Conservation (phyloP, 2,888 invertebrate genomes). For the Muscina levida region DNA sequence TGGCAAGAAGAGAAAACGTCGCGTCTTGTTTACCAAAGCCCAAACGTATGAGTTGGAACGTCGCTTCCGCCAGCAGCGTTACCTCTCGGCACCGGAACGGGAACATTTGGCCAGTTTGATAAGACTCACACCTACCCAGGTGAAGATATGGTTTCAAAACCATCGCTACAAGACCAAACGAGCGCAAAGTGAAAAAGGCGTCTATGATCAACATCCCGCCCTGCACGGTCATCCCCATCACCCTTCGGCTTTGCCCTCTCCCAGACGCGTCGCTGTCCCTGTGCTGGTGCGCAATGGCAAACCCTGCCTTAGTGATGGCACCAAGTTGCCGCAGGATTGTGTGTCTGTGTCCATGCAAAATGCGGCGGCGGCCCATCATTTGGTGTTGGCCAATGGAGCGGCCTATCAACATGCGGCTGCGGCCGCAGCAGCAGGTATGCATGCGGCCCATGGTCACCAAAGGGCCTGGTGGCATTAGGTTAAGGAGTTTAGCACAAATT, state of each 20-base stretch:
- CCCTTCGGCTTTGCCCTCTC: constrained; percentile 86
- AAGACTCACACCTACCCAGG: constrained; percentile 97
- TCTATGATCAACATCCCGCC: constrained; percentile 82
- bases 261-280: constrained; percentile 95
- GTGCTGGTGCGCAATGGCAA: constrained; percentile 96
- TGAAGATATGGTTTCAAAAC: constrained; percentile 99
- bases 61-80: constrained; percentile 96
- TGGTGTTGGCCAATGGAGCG: constrained; percentile 80
- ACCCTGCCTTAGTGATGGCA: constrained; percentile 86
- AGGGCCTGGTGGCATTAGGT: constrained; percentile 76
- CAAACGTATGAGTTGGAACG: constrained; percentile 98
- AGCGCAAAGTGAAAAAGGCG: constrained; percentile 95
- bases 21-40: constrained; percentile 98
- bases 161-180: constrained; percentile 99
- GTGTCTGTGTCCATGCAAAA: constrained; percentile 74
- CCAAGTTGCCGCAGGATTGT: constrained; percentile 80
- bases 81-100: constrained; percentile 97
- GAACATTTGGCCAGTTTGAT: constrained; percentile 98
- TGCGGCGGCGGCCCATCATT: constrained; percentile 77
- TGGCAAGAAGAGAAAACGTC: constrained; percentile 95
- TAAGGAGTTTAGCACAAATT: constrained; percentile 26
- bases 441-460: constrained; percentile 75
- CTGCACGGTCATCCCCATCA: constrained; percentile 75
- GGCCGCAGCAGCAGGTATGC: constrained; percentile 77
- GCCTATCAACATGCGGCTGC: constrained; percentile 77